A percentile compares a stretch with the other conserved stretches of the same genome.
Conservation (phyloP, 2,888 invertebrate genomes). For the Pollenia griseotomentosa region DNA sequence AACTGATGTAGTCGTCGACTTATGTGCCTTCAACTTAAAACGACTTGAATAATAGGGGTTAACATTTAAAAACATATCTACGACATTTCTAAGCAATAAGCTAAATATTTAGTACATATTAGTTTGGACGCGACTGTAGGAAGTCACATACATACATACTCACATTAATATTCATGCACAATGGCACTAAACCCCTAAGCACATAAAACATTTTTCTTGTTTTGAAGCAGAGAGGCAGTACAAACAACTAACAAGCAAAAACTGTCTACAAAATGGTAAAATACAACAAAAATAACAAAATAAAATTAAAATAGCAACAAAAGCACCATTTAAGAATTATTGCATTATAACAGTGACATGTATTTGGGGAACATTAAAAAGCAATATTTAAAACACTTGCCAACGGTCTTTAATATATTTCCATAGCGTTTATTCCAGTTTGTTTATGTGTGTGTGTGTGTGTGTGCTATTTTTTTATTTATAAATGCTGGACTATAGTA, state of each 20-base stretch:
- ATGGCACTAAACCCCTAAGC: slow-evolving; percentile 56
- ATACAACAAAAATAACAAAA: neutral
- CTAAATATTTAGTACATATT: too few relatives aligned
- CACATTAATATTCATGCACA: neutral
- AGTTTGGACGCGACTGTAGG: too few relatives aligned
- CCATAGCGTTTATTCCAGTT: neutral
- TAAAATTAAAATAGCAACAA: slow-evolving; percentile 17
- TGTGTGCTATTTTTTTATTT: neutral
- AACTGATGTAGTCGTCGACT: too few relatives aligned
- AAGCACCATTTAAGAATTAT: slow-evolving; percentile 40
- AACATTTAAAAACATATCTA: too few relatives aligned
- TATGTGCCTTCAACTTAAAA: too few relatives aligned
- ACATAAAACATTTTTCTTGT: slow-evolving; percentile 59
- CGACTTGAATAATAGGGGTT: too few relatives aligned
- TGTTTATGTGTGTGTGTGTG: neutral
- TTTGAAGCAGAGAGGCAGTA: slow-evolving; percentile 19
- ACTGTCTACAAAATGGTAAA: neutral
- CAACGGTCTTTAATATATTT: neutral
- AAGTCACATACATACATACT: neutral
- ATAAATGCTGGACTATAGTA: too few relatives aligned
- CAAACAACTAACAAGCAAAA: slow-evolving; percentile 22
- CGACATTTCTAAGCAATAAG: too few relatives aligned
- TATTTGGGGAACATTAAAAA: slow-evolving; percentile 58
- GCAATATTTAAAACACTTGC: slow-evolving; percentile 39
- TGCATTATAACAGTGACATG: slow-evolving; percentile 63